phyloP scores from a whole-genome alignment of 2,113 vertebrate species.

The Beaufortia kweichowensis region DNA sequence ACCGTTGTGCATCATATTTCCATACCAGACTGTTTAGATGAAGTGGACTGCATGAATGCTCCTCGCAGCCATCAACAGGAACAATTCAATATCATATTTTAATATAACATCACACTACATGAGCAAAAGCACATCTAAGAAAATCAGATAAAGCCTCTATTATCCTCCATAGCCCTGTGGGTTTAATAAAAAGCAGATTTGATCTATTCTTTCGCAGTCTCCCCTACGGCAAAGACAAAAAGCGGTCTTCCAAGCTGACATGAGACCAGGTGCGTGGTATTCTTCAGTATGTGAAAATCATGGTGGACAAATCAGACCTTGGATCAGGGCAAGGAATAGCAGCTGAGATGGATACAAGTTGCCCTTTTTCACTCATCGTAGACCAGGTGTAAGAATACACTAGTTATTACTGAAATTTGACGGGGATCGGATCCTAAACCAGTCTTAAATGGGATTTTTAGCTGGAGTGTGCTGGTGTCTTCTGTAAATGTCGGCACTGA shows the following conservation, averaged over 20 bases:
- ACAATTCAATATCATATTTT: slow-evolving; percentile 37
- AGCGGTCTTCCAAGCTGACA: neutral
- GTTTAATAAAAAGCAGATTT: slow-evolving; percentile 45
- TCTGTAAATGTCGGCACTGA: slow-evolving; percentile 49
- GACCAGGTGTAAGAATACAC: neutral
- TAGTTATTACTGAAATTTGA: neutral
- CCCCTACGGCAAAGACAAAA: neutral
- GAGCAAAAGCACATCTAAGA: slow-evolving; percentile 17
- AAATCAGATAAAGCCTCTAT: slow-evolving; percentile 39
- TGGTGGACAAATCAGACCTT: neutral
- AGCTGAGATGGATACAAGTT: neutral
- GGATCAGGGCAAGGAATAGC: neutral
- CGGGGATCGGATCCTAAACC: slow-evolving; percentile 24
- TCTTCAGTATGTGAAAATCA: neutral
- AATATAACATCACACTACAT: slow-evolving; percentile 30
- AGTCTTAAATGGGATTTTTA: slow-evolving; percentile 28
- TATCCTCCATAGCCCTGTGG: slow-evolving; percentile 27
- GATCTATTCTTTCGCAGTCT: slow-evolving; percentile 19
- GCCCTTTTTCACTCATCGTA: neutral
- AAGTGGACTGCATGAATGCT: slow-evolving; percentile 1
- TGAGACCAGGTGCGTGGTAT: slow-evolving; percentile 1
- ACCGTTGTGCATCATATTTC: neutral
- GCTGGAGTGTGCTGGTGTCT: slow-evolving; percentile 38
- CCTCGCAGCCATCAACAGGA: neutral
- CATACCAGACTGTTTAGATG: neutral